phyloP scores from a whole-genome alignment of 2,797 vertebrate species.

The Argya squamiceps region DNA sequence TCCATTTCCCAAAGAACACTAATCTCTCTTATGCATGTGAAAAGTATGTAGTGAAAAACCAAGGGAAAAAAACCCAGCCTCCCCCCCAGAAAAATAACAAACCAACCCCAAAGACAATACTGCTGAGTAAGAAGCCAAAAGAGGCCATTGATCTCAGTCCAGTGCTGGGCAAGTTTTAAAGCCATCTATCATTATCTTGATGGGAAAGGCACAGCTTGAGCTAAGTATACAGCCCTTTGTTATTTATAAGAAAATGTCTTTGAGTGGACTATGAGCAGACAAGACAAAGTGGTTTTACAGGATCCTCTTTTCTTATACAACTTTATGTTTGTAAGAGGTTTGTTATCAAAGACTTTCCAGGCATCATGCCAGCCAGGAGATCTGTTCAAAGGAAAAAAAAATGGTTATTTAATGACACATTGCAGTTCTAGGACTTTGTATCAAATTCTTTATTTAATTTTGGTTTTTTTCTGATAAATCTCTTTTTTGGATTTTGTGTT shows the following conservation, averaged over 20 bases:
- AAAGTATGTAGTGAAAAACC: conserved; percentile 77
- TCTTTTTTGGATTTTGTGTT: neutral
- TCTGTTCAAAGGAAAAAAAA: conserved; percentile 20
- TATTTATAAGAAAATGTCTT: conserved; percentile 74
- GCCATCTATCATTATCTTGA: conserved; percentile 85
- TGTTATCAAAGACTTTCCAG: conserved; percentile 68
- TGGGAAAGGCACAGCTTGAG: conserved; percentile 72
- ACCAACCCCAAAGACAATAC: conserved; percentile 56
- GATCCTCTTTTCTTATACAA: conserved; percentile 22
- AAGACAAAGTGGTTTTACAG: conserved; percentile 71
- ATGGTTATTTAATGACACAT: conserved; percentile 3
- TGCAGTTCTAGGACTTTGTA: neutral
- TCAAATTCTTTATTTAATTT: neutral
- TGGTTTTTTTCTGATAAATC: neutral
- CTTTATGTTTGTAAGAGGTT: conserved; percentile 17
- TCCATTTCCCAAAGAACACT: conserved; percentile 79
- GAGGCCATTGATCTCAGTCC: conserved; percentile 82
- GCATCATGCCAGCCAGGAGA: conserved; percentile 21
- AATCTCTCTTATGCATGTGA: conserved; percentile 78
- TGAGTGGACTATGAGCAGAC: conserved; percentile 73
- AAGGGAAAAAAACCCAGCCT: neutral
- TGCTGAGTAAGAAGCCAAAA: conserved; percentile 84
- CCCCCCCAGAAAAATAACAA: neutral
- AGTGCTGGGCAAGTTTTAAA: conserved; percentile 78
- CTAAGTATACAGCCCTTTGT: conserved; percentile 66